Evolutionary conservation across 2,888 invertebrate genomes (phyloP).

Genomic region (Caenorhabditis uteleia): DNA sequence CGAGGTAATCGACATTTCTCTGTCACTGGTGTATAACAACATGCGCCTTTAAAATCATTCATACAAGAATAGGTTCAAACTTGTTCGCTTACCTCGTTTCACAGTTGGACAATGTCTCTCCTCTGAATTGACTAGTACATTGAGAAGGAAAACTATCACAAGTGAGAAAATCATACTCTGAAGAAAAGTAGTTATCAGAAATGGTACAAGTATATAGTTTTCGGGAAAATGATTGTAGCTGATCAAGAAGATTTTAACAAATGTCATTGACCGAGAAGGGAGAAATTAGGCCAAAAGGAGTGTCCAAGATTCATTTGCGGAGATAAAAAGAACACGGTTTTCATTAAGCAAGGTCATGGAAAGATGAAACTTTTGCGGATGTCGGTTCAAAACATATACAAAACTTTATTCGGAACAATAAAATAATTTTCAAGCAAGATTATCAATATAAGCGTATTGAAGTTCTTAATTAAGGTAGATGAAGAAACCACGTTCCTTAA

Average conservation of each 20-base stretch:
- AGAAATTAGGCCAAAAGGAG: conserved; percentile 29
- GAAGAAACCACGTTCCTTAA: conserved; percentile 32
- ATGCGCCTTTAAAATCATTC: conserved; percentile 24
- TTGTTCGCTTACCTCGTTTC: conserved; percentile 16
- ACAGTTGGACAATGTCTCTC: conserved; percentile 27
- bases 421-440: too few species aligned
- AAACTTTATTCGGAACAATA: too few species aligned
- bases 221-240: background rate
- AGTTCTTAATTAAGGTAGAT: conserved; percentile 15
- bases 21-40: conserved; percentile 38
- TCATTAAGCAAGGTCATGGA: too few species aligned
- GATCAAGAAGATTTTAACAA: background rate
- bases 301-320: background rate
- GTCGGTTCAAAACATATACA: too few species aligned
- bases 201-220: background rate
- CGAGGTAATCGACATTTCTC: conserved; percentile 39
- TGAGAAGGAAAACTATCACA: conserved; percentile 1
- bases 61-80: too few species aligned
- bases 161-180: background rate
- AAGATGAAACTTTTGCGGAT: too few species aligned
- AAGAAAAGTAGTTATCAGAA: background rate
- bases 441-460: too few species aligned
- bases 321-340: too few species aligned
- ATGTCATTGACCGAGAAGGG: conserved; percentile 26
- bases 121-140: conserved; percentile 1